Base-by-base conservation (phyloP, 2,888 invertebrate species). In the Schizaphis graminum region DNA sequence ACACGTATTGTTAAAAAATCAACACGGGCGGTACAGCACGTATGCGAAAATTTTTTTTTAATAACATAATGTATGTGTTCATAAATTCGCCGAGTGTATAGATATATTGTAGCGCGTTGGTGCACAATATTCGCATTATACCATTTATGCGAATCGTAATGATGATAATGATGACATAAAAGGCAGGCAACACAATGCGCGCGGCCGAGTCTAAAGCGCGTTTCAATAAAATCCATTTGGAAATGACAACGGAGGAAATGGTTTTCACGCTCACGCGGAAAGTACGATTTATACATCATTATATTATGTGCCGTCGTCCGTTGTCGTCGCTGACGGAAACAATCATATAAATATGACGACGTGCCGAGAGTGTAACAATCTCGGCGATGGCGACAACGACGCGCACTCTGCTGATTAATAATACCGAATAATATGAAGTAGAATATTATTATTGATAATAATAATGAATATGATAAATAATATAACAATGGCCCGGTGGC, bases 201-300 rank as follows among this genome's bases (percentile, higher is more conserved):
- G n/a, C 47, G 44, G 28, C n/a, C 47, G n/a, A 90, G 47, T 44
- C 24, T 41, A 53, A 77, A 84, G 53, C 84, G 91, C 26, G 35
- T 91, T 91, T 84, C 77, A 41, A 91, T 77, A 49, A 77, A 91
- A 84, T 84, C 84, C 91, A 91, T 84, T 91, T 41, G 35, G 53
- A 91, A 91, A 91, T 84, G 77, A 56, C 84, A 56, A 84, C 49
- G 84, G 41, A 91, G 84, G 91, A 84, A 91, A 84, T 67, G 44
- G 67, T 90, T 77, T 90, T 90, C 67, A 24, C 49, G n/a, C 67
- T 28, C 89, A n/a, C 16, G 77, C 77, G 77, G 21, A 90, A 90
- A 44, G 90, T 49, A 67, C 61, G 47, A 67, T 67, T 77, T 35
- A 3, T 67, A 35, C 77, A 21, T 77, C 77, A 90, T n/a, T 44